These are phyloP conservation scores for Agrypnus murinus DNA, from an alignment of 2,888 invertebrate species.

Conservation along the genomic window DNA sequence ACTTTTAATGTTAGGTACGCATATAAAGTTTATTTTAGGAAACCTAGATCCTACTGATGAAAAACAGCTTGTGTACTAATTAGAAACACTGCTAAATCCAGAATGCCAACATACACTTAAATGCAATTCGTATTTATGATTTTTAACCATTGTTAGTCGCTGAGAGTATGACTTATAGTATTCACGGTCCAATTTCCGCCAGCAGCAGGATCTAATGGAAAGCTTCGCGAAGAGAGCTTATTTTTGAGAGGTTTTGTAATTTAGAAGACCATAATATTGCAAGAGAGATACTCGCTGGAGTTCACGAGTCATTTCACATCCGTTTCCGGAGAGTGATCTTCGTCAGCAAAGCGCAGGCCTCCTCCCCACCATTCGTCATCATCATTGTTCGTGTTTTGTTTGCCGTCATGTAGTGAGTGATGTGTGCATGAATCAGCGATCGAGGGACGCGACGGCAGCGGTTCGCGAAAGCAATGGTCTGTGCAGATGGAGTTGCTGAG, in stretches of 20 bases:
- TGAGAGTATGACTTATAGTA: slow-evolving; percentile 39
- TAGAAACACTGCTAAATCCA: no score
- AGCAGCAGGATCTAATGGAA: slow-evolving; percentile 48
- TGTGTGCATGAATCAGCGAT: slow-evolving; percentile 57
- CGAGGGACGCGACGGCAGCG: slow-evolving; percentile 48
- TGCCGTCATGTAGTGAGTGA: slow-evolving; percentile 53
- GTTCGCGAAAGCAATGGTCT: slow-evolving; percentile 54
- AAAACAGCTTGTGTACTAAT: no score
- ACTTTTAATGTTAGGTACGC: no score
- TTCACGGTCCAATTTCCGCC: slow-evolving; percentile 44
- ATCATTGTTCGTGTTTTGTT: slow-evolving; percentile 57
- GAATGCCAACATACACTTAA: no score
- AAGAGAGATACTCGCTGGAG: slow-evolving; percentile 52
- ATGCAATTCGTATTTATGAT: no score
- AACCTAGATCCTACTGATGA: no score
- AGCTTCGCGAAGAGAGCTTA: slow-evolving; percentile 45
- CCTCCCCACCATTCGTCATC: slow-evolving; percentile 56
- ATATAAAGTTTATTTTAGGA: no score
- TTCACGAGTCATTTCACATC: slow-evolving; percentile 64
- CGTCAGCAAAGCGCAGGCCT: slow-evolving; percentile 52
- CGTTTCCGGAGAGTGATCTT: slow-evolving; percentile 62
- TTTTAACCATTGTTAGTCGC: slow-evolving; percentile 4
- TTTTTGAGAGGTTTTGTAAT: slow-evolving; percentile 51
- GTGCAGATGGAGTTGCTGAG: slow-evolving; percentile 50
- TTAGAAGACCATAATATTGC: slow-evolving; percentile 50